phyloP scores from a whole-genome alignment of 2,797 vertebrate species.

The Melanotaenia maccullochi region DNA sequence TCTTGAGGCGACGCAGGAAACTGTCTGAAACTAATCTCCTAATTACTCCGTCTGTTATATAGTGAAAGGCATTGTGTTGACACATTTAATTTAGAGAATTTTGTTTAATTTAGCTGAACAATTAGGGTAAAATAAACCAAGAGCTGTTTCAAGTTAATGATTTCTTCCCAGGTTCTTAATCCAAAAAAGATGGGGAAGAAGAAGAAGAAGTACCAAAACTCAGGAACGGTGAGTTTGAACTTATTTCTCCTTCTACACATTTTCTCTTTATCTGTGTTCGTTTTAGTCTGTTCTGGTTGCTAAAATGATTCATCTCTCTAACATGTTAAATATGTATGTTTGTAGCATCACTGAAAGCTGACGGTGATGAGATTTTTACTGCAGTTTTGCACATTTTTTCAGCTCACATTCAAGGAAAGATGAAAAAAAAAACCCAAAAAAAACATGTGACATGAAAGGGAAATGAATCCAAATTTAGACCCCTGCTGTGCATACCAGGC shows the following conservation, averaged over 20 bases:
- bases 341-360: background rate
- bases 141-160: background rate
- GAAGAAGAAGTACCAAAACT: conserved; percentile 87
- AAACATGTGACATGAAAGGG: background rate
- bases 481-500: background rate
- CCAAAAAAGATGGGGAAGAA: conserved; percentile 86
- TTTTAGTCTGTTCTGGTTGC: background rate
- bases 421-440: background rate
- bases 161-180: conserved; percentile 81
- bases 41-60: background rate
- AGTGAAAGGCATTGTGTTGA: background rate
- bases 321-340: background rate
- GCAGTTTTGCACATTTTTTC: background rate
- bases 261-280: background rate
- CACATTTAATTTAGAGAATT: background rate
- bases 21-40: background rate
- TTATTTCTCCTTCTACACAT: background rate
- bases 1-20: background rate
- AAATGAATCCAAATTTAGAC: background rate
- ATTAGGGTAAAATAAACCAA: conserved; percentile 4
- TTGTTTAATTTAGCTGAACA: background rate
- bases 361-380: background rate
- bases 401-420: background rate
- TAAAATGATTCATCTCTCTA: background rate
- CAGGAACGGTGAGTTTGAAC: conserved; percentile 81